Base-by-base conservation (phyloP, 1,140 invertebrate species). In the Gryon sp. region DNA sequence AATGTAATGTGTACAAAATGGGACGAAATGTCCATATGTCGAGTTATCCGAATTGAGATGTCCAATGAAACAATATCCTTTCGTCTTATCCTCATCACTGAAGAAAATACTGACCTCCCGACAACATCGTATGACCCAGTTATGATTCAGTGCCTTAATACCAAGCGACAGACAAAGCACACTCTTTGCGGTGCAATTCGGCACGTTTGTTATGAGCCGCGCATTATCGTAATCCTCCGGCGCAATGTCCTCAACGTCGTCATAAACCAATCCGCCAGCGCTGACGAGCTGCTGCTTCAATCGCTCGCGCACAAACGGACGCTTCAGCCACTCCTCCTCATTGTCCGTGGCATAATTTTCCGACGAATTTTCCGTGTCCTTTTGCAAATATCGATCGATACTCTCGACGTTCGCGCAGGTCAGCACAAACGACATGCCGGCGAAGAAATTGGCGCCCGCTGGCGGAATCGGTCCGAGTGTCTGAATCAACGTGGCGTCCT, bases 151-250 rank as follows among this genome's bases (percentile, higher is more conserved):
- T 0, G 88, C 60, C 4, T 53, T 66, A 2, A 92, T 90, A 12
- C 90, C 89, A 2, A 89, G 89, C 0, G 90, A 90, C 1, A 92
- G 73, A 60, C 91, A 92, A 19, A 90, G 86, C 22, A 92, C 86
- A 70, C 89, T 90, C 55, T 92, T 92, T 0, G 89, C 90, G 1
- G 91, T 92, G n/a, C 88, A 83, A 53, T 91, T 92, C 0, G 92
- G 91, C 22, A 91, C 82, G 0, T 91, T 90, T 0, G 91, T 90
- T 15, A 92, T 90, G 2, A 92, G 80, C 46, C 88, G 90, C 26
- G 89, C 90, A 1, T 85, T 86, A 0, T 79, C 59, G 50, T 92
- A 92, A 9, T 91, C 90, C 8, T 92, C 90, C 60, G 87, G 81
- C 5, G 91, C 90, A 16, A 92, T 86, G 26, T 90, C 86, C 46